These are phyloP conservation scores for Atta cephalotes DNA, from an alignment of 1,140 invertebrate genomes.

Conservation along the genomic window DNA sequence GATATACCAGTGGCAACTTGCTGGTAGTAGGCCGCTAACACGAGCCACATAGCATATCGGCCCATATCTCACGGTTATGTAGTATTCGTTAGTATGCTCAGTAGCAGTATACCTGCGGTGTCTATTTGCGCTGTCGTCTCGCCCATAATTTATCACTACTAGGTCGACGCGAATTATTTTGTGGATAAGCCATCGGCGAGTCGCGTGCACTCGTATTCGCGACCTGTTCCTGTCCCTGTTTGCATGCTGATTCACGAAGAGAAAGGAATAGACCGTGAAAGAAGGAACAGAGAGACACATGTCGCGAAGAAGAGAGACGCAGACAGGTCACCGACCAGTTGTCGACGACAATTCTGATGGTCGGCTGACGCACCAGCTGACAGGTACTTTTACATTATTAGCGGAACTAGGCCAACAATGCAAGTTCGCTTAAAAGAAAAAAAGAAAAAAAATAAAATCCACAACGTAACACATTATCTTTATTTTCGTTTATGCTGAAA, in stretches of 20 bases:
- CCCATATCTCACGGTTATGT: slow-evolving; percentile 30
- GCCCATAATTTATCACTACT: slow-evolving; percentile 45
- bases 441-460: not conserved
- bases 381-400: slow-evolving; percentile 64
- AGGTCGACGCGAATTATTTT: slow-evolving; percentile 65
- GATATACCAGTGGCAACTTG: slow-evolving; percentile 22
- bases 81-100: slow-evolving; percentile 36
- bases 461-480: slow-evolving; percentile 55
- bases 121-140: slow-evolving; percentile 24
- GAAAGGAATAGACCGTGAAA: slow-evolving; percentile 39
- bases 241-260: not conserved
- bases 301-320: slow-evolving; percentile 38
- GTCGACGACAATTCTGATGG: slow-evolving; percentile 64
- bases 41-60: slow-evolving; percentile 18
- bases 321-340: slow-evolving; percentile 72
- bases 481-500: slow-evolving; percentile 47
- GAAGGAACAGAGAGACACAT: slow-evolving; percentile 26
- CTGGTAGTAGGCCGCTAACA: not conserved
- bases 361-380: slow-evolving; percentile 17
- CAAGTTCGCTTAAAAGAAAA: slow-evolving; percentile 71
- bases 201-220: slow-evolving; percentile 60
- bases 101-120: slow-evolving; percentile 11
- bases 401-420: slow-evolving; percentile 71
- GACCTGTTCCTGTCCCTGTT: slow-evolving; percentile 46
- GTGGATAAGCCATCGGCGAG: slow-evolving; percentile 50